phyloP scores from a whole-genome alignment of 2,113 vertebrate genomes.

The Rhadina sibilatrix region DNA sequence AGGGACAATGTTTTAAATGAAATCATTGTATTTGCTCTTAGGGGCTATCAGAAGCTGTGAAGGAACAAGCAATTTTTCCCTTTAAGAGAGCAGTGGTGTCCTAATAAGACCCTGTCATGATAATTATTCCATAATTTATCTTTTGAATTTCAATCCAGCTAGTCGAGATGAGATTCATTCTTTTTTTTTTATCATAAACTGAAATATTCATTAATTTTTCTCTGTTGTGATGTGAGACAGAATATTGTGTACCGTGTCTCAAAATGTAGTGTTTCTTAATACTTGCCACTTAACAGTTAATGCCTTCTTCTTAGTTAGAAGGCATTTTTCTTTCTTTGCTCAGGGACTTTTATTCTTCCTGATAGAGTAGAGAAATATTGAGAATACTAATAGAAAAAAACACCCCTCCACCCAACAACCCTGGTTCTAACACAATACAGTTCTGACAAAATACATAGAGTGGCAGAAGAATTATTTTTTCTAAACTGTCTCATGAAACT shows the following conservation, averaged over 20 bases:
- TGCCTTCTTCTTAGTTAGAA: too few relatives aligned
- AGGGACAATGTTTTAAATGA: neutral
- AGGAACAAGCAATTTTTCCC: neutral
- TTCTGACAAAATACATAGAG: neutral
- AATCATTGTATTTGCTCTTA: neutral
- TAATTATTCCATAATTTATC: neutral
- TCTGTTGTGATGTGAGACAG: neutral
- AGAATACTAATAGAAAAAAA: neutral
- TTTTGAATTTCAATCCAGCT: neutral
- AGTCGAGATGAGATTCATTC: neutral
- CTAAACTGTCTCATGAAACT: neutral
- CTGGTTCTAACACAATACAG: neutral
- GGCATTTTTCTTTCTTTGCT: neutral
- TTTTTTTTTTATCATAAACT: neutral
- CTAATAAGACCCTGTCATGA: neutral
- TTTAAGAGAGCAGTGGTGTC: neutral
- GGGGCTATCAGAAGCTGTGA: neutral
- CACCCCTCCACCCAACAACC: rapidly evolving
- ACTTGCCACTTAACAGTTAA: too few relatives aligned
- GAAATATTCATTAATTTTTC: neutral
- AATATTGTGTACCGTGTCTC: neutral
- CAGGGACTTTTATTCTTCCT: neutral
- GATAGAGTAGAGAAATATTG: neutral
- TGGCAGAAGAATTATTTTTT: neutral
- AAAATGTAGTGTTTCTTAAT: neutral